Evolutionary conservation across 1,140 invertebrate species (phyloP).

Genomic region (Conus betulinus): DNA sequence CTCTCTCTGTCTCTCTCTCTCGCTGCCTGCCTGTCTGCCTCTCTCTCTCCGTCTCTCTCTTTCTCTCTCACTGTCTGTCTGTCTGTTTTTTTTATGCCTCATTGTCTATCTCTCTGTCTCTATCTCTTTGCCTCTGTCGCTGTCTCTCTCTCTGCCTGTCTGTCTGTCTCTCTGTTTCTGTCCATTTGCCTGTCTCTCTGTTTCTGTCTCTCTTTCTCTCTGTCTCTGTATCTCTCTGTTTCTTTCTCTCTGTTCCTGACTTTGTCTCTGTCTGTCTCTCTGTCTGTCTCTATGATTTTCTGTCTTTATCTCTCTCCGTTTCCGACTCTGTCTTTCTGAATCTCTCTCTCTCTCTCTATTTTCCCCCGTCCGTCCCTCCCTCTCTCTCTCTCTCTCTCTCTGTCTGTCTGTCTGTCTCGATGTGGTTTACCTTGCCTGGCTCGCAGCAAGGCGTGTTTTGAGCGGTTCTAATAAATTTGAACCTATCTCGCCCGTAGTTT

Average conservation of each 20-base stretch:
- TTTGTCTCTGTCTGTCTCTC: neutral
- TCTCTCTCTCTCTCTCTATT: neutral
- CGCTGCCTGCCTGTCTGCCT: slow-evolving; percentile 2
- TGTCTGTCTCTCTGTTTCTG: neutral
- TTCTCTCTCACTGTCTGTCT: neutral
- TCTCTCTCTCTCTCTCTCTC: too few relatives aligned
- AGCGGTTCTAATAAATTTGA: too few relatives aligned
- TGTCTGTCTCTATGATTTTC: neutral
- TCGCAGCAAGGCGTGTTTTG: too few relatives aligned
- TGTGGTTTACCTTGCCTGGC: too few relatives aligned
- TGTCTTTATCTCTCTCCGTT: neutral
- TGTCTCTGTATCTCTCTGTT: neutral
- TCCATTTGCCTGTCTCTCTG: neutral
- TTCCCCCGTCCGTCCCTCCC: neutral
- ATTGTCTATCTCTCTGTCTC: neutral
- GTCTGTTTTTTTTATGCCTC: too few relatives aligned
- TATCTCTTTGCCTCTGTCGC: neutral
- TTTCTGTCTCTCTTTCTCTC: too few relatives aligned
- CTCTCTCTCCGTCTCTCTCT: slow-evolving; percentile 12
- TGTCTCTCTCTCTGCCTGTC: neutral
- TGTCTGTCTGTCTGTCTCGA: too few relatives aligned
- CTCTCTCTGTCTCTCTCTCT: slow-evolving; percentile 23
- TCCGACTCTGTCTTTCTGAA: neutral
- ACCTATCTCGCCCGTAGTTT: too few relatives aligned
- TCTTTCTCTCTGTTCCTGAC: neutral